Conservation (phyloP, 1,140 invertebrate species). For the Drosophila sproati region DNA sequence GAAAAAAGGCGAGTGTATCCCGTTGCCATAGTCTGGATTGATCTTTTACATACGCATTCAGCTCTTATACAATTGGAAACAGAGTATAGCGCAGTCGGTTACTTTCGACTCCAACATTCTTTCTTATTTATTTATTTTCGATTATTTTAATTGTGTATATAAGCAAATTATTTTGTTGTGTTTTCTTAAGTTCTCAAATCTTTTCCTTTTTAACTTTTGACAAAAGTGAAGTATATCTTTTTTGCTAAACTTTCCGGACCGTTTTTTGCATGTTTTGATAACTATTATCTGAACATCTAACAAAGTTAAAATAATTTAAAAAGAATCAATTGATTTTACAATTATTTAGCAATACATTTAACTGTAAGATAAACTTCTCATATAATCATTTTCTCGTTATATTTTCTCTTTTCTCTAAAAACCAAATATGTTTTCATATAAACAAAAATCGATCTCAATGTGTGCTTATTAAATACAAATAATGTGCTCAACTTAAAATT, state of each 20-base stretch:
- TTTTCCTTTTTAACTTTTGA: conserved; percentile 12
- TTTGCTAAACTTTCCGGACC: conserved; percentile 53
- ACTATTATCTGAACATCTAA: conserved; percentile 60
- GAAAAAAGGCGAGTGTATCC: no score
- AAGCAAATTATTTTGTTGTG: conserved; percentile 23
- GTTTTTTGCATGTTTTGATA: conserved; percentile 73
- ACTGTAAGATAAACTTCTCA: conserved; percentile 77
- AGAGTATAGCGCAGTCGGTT: background rate
- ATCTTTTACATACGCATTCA: background rate
- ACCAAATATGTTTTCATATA: conserved; percentile 51
- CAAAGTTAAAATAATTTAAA: conserved; percentile 1
- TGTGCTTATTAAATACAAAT: conserved; percentile 69
- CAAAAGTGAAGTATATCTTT: conserved; percentile 52
- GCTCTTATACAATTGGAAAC: background rate
- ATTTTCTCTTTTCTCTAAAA: conserved; percentile 77
- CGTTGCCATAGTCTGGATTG: no score
- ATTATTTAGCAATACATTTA: conserved; percentile 41
- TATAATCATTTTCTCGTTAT: conserved; percentile 80
- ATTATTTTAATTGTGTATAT: conserved; percentile 50
- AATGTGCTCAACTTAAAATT: conserved; percentile 54
- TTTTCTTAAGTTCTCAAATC: conserved; percentile 4
- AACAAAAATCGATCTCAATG: conserved; percentile 70
- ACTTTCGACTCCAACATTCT: background rate
- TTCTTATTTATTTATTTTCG: conserved; percentile 6
- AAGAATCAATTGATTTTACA: conserved; percentile 5